These are phyloP conservation scores for Distichodus sexfasciatus DNA, from an alignment of 2,797 vertebrate species.

Conservation along the genomic window DNA sequence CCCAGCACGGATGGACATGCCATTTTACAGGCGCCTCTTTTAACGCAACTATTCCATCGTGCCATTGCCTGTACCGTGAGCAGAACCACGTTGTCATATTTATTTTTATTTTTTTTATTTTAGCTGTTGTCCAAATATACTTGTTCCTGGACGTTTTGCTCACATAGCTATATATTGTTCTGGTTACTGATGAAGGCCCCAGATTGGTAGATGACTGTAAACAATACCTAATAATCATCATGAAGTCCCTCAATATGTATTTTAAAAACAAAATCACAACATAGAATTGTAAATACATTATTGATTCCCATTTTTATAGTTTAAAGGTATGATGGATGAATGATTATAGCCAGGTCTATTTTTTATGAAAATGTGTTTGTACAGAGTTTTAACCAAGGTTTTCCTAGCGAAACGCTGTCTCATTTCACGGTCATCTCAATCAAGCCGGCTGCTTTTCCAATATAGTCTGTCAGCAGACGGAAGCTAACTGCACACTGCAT, in stretches of 20 bases:
- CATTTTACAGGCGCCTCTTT: constrained; percentile 45
- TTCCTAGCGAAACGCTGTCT: constrained; percentile 36
- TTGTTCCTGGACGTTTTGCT: constrained; percentile 32
- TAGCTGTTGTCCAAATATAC: constrained; percentile 30
- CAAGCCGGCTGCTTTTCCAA: constrained; percentile 29
- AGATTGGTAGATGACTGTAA: constrained; percentile 9
- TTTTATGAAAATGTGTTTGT: constrained; percentile 74
- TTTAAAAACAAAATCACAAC: constrained; percentile 55
- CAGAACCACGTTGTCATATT: constrained; percentile 34
- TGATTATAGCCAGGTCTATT: constrained; percentile 75
- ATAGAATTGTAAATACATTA: constrained; percentile 74
- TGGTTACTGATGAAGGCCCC: constrained; percentile 1
- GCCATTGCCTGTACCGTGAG: constrained; percentile 39
- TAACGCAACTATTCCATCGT: constrained; percentile 27
- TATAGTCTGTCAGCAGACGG: constrained; percentile 46
- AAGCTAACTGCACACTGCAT: constrained; percentile 58
- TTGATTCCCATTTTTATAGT: constrained; percentile 72
- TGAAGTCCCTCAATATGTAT: constrained; percentile 26
- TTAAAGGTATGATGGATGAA: constrained; percentile 60
- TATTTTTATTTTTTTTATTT: constrained; percentile 16
- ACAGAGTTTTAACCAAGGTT: constrained; percentile 52
- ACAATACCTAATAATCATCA: not conserved
- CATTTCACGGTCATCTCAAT: constrained; percentile 22
- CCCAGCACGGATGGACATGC: constrained; percentile 42
- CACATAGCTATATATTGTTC: constrained; percentile 10